Evolutionary conservation across 2,113 vertebrate genomes (phyloP), one percentile per base, ranked within the genome.

Genomic region (Meles meles): DNA sequence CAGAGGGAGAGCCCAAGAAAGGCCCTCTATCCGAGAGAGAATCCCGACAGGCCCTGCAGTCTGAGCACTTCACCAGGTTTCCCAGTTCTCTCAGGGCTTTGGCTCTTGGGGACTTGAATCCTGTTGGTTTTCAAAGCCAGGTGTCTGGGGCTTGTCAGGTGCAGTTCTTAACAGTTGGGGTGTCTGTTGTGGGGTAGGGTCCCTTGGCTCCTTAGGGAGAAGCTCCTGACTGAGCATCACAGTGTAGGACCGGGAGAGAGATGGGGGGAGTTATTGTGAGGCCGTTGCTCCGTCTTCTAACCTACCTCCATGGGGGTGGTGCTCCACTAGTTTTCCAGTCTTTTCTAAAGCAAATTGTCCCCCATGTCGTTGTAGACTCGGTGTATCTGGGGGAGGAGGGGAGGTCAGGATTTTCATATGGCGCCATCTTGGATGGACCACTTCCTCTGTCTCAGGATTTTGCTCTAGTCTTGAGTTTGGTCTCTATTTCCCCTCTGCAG

Each of bases 401-500:
- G 8, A 25, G 47, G 74, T 74, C n/a, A 42, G 44, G 55, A 31
- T 42, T 27, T 63, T 49, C 47, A 37, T n/a, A 4, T 34, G 42
- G 59, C 8, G 6, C 29, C 34, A 10, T 34, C 34, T 74, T 82
- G 55, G 42, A 49, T 39, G 20, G 52, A 49, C 14, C 4, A 14
- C 27, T 8, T 52, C 44, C 13, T 25, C n/a, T 31, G 0, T 37
- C 29, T 69, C 34, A 25, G 3, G 63, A 55, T 20, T 37, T 39
- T 39, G 23, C 29, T 49, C 88, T 71, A 37, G 27, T 52, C 71
- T 72, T 82, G 82, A 39, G 1, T 72, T 79, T 91, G 87, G 31
- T 80, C 42, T 83, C 90, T 44, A 7, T 31, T 52, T 92, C 42
- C 42, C 21, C 37, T 71, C n/a, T 88, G 39, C 39, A 95, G 92